Base-by-base conservation (phyloP, 2,113 vertebrate genomes). In the Labrus mixtus region DNA sequence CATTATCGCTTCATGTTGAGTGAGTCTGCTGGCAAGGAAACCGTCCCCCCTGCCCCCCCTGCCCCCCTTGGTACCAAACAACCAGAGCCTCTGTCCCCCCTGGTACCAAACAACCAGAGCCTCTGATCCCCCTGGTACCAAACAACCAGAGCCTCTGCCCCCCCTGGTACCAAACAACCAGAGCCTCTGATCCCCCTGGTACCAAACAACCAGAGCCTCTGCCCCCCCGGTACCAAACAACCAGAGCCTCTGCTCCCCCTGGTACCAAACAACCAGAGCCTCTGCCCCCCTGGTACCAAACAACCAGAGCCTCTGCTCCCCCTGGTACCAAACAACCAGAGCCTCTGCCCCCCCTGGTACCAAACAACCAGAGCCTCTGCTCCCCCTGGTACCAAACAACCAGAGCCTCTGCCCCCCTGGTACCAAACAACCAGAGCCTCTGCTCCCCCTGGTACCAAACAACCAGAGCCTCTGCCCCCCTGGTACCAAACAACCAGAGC, bases 11-110 rank as follows among this genome's bases (percentile, higher is more conserved):
- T 48, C 1, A 48, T 4, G 3, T 23, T 33, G 68, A 36, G 62
- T 54, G 68, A 71, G 45, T 89, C 74, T 50, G 72, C 3, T 79
- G 78, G 12, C 83, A 66, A 16, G 58, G 78, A 62, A 87, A 87
- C 78, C 50, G 9, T 41, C 51, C 36, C 16, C 66, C 60, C 22
- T 0, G 39, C 11, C 0, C 2, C 23, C 22, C 0, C 36, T 6
- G 48, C 51, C 36, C 16, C 66, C 60, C 22, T 23, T 0, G 39
- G 16, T 1, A 2, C 23, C 22, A 2, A 46, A 46, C 0, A 0
- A 10, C 23, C 25, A 19, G 11, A 37, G 3, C 29, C n/a, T n/a
- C 15, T 16, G 56, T 15, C 36, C 8, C 36, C 36, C 36, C 36
- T 37, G 36, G 36, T 37, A 4, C 39, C 10, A 16, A 16, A 1